phyloP scores from a whole-genome alignment of 2,113 vertebrate genomes.

The Pagrus major region DNA sequence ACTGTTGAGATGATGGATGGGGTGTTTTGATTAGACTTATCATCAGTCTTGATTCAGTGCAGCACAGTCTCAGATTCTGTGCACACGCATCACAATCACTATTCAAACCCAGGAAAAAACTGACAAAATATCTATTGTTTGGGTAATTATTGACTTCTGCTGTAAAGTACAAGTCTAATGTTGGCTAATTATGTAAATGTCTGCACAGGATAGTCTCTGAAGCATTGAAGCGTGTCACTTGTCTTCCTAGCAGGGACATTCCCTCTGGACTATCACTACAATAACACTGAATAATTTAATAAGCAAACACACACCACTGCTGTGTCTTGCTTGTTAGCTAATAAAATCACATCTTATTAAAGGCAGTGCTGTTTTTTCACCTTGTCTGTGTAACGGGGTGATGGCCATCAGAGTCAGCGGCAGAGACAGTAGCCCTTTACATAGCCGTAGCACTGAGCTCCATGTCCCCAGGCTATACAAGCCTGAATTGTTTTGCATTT shows the following conservation, averaged over 20 bases:
- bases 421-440: not conserved
- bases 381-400: slow-evolving; percentile 49
- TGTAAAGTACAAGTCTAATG: slow-evolving; percentile 68
- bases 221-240: slow-evolving; percentile 54
- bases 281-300: slow-evolving; percentile 81
- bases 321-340: slow-evolving; percentile 82
- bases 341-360: slow-evolving; percentile 82
- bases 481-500: slow-evolving; percentile 50
- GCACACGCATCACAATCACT: not conserved
- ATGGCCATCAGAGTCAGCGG: not conserved
- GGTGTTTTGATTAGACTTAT: slow-evolving; percentile 33
- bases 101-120: slow-evolving; percentile 16
- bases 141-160: slow-evolving; percentile 64
- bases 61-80: not conserved
- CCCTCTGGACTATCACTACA: slow-evolving; percentile 52
- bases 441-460: slow-evolving; percentile 7
- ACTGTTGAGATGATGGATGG: slow-evolving; percentile 40
- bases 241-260: slow-evolving; percentile 30
- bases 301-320: slow-evolving; percentile 72
- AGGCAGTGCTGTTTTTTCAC: slow-evolving; percentile 62
- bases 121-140: slow-evolving; percentile 51
- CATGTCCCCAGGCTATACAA: slow-evolving; percentile 37
- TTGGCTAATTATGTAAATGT: slow-evolving; percentile 75
- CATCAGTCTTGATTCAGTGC: slow-evolving; percentile 11
- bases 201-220: slow-evolving; percentile 52